phyloP scores from a whole-genome alignment of 2,113 vertebrate genomes.

The Notarius quadriscutis region DNA sequence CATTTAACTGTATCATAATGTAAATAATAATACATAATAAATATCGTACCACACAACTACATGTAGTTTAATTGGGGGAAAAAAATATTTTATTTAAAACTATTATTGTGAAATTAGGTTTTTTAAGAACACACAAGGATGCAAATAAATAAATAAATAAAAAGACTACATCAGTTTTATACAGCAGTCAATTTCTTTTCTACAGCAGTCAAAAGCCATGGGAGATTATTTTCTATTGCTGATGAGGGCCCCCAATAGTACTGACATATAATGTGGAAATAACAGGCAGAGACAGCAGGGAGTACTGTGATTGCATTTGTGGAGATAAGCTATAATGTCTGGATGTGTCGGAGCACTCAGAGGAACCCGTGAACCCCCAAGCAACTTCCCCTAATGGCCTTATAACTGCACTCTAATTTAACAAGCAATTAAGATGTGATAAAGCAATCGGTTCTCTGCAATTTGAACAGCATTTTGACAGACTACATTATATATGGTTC shows the following conservation, averaged over 20 bases:
- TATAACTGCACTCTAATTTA: background rate
- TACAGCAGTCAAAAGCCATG: background rate
- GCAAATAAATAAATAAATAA: background rate
- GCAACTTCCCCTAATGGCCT: background rate
- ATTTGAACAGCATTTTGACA: background rate
- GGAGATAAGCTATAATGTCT: constrained; percentile 10
- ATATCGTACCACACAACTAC: background rate
- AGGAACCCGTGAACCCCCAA: background rate
- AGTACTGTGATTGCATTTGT: background rate
- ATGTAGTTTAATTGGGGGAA: background rate
- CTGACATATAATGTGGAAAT: background rate
- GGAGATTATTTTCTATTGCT: background rate
- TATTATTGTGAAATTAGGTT: background rate
- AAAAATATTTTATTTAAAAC: background rate
- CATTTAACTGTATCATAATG: too few relatives aligned
- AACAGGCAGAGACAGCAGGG: constrained; percentile 7
- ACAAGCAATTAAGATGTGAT: background rate
- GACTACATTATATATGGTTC: background rate
- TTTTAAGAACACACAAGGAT: background rate
- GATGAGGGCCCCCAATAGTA: background rate
- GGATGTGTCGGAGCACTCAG: background rate
- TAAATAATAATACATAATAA: too few relatives aligned
- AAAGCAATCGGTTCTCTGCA: background rate
- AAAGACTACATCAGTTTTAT: background rate
- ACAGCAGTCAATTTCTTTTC: background rate